phyloP scores from a whole-genome alignment of 2,113 vertebrate genomes.

The Phalacrocorax brasilianus region DNA sequence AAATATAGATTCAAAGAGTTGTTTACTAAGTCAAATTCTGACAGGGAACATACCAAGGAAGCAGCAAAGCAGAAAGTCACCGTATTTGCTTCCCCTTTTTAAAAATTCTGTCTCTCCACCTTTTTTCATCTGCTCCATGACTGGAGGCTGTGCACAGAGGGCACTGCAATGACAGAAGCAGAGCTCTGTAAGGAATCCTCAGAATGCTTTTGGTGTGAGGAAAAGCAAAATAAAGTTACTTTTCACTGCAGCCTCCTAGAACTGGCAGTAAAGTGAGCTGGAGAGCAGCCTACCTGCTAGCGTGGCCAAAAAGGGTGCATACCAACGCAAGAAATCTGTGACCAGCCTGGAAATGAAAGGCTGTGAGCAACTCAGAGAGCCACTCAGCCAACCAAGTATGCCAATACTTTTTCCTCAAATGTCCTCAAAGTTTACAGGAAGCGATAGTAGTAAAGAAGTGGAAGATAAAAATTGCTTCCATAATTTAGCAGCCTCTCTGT shows the following conservation, averaged over 20 bases:
- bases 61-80: conserved; percentile 15
- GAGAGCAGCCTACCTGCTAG: neutral
- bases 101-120: neutral
- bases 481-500: conserved; percentile 21
- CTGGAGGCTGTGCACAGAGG: neutral
- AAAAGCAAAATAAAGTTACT: neutral
- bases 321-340: neutral
- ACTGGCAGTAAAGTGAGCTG: neutral
- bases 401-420: neutral
- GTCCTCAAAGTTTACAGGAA: neutral
- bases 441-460: neutral
- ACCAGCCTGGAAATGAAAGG: neutral
- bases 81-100: neutral
- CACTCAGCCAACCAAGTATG: neutral
- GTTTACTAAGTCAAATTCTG: conserved; percentile 12
- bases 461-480: conserved; percentile 9
- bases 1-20: neutral
- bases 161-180: neutral
- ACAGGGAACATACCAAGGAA: neutral
- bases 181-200: neutral
- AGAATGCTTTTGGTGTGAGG: accelerated
- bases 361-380: neutral
- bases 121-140: neutral
- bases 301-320: neutral
- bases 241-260: neutral